Evolutionary conservation across 2,888 invertebrate genomes (phyloP).

Genomic region (Barypeithes pellucidus): DNA sequence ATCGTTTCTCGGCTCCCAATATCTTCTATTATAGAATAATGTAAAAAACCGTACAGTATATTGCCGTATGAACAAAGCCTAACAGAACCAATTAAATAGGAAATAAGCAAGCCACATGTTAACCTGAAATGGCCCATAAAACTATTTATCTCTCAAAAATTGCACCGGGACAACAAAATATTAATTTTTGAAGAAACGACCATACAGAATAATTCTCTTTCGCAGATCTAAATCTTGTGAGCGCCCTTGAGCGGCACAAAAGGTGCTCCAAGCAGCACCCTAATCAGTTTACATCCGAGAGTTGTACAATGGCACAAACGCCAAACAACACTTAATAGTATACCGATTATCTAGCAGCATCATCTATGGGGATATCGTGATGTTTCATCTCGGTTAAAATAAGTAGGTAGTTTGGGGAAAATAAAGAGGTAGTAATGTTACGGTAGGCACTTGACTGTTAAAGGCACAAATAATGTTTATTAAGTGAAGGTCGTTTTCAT

Average conservation of each 20-base stretch:
- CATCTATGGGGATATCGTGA: slow-evolving; percentile 24
- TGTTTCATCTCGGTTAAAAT: slow-evolving; percentile 26
- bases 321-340: slow-evolving; percentile 31
- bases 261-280: slow-evolving; percentile 37
- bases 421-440: slow-evolving; percentile 14
- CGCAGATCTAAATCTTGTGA: slow-evolving; percentile 26
- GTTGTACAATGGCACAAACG: slow-evolving; percentile 30
- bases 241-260: slow-evolving; percentile 27
- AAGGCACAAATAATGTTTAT: background rate
- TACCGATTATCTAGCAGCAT: slow-evolving; percentile 27
- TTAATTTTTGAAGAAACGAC: too few relatives aligned
- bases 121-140: too few relatives aligned
- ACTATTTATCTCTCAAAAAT: too few relatives aligned
- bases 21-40: too few relatives aligned
- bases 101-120: too few relatives aligned
- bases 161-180: background rate
- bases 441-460: slow-evolving; percentile 5
- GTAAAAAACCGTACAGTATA: too few relatives aligned
- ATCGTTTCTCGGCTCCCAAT: too few relatives aligned
- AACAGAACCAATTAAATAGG: too few relatives aligned
- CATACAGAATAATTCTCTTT: slow-evolving; percentile 6
- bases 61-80: too few relatives aligned
- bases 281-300: slow-evolving; percentile 36
- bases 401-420: slow-evolving; percentile 15
- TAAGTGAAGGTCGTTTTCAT: too few relatives aligned